phyloP scores from a whole-genome alignment of 2,797 vertebrate genomes.

The Chromis chromis region DNA sequence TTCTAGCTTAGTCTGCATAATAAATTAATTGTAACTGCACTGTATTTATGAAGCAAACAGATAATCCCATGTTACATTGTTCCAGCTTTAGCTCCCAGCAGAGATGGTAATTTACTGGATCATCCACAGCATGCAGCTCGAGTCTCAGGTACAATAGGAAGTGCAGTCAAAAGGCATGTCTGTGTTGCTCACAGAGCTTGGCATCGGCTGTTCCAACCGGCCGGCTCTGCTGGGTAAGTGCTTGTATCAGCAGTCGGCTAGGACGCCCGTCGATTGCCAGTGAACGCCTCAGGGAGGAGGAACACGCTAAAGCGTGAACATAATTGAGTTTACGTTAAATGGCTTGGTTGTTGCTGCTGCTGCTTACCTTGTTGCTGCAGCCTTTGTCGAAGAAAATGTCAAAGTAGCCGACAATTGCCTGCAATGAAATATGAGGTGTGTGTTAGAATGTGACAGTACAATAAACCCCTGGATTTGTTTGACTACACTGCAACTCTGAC shows the following conservation, averaged over 20 bases:
- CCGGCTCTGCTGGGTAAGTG: conserved; percentile 74
- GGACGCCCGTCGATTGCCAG: conserved; percentile 70
- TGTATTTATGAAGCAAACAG: conserved; percentile 21
- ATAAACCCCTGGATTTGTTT: conserved; percentile 78
- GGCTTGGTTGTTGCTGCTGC: conserved; percentile 64
- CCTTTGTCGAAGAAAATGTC: conserved; percentile 94
- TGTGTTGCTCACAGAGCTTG: conserved; percentile 60
- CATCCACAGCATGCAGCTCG: conserved; percentile 33
- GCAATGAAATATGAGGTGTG: conserved; percentile 78
- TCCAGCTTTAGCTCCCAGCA: conserved; percentile 10
- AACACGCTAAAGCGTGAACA: conserved; percentile 75
- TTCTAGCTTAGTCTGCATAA: background rate
- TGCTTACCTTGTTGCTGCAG: conserved; percentile 91
- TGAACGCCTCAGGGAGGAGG: conserved; percentile 80
- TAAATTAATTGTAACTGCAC: background rate
- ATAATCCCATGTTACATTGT: conserved; percentile 21
- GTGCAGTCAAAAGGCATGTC: conserved; percentile 61
- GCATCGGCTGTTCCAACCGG: conserved; percentile 72
- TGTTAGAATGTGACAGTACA: conserved; percentile 80
- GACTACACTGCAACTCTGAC: conserved; percentile 52
- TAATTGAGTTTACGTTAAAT: conserved; percentile 84
- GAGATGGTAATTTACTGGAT: conserved; percentile 33
- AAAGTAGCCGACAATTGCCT: conserved; percentile 97
- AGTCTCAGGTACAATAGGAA: conserved; percentile 55
- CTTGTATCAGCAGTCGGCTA: conserved; percentile 84